Evolutionary conservation across 2,888 invertebrate genomes (phyloP).

Genomic region (Bombylius discolor): DNA sequence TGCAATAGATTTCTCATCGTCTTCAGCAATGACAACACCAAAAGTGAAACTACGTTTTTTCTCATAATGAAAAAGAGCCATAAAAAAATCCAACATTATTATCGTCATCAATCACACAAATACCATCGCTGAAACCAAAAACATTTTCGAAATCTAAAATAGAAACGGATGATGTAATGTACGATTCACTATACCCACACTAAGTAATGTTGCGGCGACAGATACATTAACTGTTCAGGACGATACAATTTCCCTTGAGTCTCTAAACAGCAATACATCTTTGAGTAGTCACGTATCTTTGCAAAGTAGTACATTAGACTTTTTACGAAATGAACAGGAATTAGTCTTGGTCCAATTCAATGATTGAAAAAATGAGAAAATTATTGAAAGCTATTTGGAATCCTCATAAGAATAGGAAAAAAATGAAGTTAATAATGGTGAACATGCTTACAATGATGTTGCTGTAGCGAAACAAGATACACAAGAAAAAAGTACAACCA

Average conservation of each 20-base stretch:
- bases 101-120: slow-evolving; percentile 12
- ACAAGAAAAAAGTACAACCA: no score
- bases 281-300: slow-evolving; percentile 17
- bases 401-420: not conserved
- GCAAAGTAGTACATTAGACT: slow-evolving; percentile 10
- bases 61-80: slow-evolving; percentile 13
- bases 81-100: slow-evolving; percentile 26
- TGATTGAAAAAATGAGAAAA: slow-evolving; percentile 7
- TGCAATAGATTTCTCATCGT: slow-evolving; percentile 18
- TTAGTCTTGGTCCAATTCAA: slow-evolving; percentile 11
- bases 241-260: slow-evolving; percentile 31
- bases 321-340: slow-evolving; percentile 18
- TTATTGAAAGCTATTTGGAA: not conserved
- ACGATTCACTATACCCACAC: slow-evolving; percentile 13
- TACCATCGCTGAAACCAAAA: slow-evolving; percentile 13
- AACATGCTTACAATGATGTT: not conserved
- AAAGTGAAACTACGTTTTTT: slow-evolving; percentile 11
- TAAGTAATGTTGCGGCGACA: slow-evolving; percentile 12
- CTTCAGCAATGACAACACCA: slow-evolving; percentile 11
- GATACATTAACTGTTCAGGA: slow-evolving; percentile 11
- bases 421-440: not conserved
- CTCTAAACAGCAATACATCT: slow-evolving; percentile 28
- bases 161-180: slow-evolving; percentile 19
- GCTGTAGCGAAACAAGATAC: slow-evolving; percentile 14
- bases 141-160: not conserved